phyloP scores from a whole-genome alignment of 2,113 vertebrate species.

The Monopterus albus region DNA sequence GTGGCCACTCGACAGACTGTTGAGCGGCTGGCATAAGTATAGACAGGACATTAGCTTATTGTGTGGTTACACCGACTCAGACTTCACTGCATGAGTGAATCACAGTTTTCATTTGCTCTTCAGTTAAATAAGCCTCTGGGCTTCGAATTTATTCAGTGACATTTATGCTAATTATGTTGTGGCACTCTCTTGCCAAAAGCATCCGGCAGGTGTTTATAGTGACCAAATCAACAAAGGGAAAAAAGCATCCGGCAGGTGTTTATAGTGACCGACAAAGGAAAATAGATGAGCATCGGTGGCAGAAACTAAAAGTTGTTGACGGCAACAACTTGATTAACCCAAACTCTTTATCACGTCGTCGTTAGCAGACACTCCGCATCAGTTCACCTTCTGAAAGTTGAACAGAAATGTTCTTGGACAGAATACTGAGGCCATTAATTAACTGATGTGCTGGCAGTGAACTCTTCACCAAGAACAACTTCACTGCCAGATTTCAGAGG shows the following conservation, averaged over 20 bases:
- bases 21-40: slow-evolving; percentile 29
- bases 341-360: neutral
- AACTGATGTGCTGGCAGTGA: slow-evolving; percentile 6
- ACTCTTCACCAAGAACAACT: neutral
- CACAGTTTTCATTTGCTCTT: slow-evolving; percentile 13
- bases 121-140: neutral
- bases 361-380: slow-evolving; percentile 4
- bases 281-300: neutral
- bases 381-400: neutral
- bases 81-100: neutral
- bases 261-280: slow-evolving; percentile 10
- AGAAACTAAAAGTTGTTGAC: slow-evolving; percentile 21
- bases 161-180: slow-evolving; percentile 35
- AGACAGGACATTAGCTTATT: slow-evolving; percentile 25
- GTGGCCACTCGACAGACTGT: slow-evolving; percentile 39
- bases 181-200: slow-evolving; percentile 15
- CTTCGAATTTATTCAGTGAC: slow-evolving; percentile 19
- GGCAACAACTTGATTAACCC: neutral
- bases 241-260: slow-evolving; percentile 26
- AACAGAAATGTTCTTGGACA: slow-evolving; percentile 26
- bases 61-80: slow-evolving; percentile 1
- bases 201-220: slow-evolving; percentile 32
- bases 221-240: slow-evolving; percentile 14
- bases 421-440: slow-evolving; percentile 2
- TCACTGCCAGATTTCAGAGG: slow-evolving; percentile 9